Conservation (phyloP, 2,888 invertebrate species). For the Stegana nigrithorax region DNA sequence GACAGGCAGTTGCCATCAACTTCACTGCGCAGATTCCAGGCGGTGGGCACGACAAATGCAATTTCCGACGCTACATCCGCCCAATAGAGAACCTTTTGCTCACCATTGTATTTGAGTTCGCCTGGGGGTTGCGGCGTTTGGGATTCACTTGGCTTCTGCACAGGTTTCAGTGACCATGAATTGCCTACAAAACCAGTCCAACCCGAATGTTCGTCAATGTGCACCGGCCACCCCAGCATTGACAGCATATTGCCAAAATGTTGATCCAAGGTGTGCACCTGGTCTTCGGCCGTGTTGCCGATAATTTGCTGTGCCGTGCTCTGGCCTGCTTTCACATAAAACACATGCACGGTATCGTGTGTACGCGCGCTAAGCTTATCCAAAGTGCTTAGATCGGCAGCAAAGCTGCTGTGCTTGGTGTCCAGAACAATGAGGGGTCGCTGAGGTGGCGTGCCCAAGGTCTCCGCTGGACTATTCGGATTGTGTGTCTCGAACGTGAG, state of each 20-base stretch:
- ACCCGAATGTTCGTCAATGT: conserved; percentile 86
- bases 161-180: conserved; percentile 79
- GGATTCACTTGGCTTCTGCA: not conserved
- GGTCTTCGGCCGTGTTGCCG: conserved; percentile 65
- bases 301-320: conserved; percentile 82
- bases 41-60: conserved; percentile 90
- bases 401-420: conserved; percentile 74
- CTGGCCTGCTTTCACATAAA: conserved; percentile 92
- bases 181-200: conserved; percentile 93
- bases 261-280: conserved; percentile 66
- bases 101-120: conserved; percentile 84
- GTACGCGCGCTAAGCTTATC: conserved; percentile 90
- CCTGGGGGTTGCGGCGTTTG: conserved; percentile 27
- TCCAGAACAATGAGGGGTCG: conserved; percentile 66
- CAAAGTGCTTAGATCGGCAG: conserved; percentile 81
- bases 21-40: conserved; percentile 70
- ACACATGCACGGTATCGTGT: conserved; percentile 92
- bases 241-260: conserved; percentile 74
- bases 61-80: conserved; percentile 94
- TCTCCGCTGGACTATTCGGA: conserved; percentile 59
- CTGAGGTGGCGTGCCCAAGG: conserved; percentile 55
- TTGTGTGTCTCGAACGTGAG: conserved; percentile 74
- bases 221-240: conserved; percentile 90
- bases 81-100: conserved; percentile 91
- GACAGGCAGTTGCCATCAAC: conserved; percentile 69